Evolutionary conservation across 2,888 invertebrate species (phyloP).

Genomic region (Nymphalis urticae): DNA sequence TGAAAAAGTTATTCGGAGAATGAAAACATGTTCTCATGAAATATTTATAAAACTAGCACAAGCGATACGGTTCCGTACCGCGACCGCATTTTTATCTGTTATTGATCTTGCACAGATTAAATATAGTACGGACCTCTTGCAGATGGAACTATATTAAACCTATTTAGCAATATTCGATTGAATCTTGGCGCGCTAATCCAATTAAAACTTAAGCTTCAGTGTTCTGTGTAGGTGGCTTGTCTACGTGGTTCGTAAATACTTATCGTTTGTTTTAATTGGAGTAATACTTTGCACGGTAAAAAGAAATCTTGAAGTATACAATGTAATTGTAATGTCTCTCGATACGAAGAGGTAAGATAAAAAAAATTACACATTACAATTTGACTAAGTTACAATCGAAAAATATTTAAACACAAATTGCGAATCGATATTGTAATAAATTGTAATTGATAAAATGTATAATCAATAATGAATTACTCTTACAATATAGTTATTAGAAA

Average conservation of each 20-base stretch:
- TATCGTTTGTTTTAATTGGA: too few relatives aligned
- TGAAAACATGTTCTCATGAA: conserved; percentile 19
- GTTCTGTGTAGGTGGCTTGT: background rate
- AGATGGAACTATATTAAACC: background rate
- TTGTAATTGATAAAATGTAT: too few relatives aligned
- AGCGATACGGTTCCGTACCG: background rate
- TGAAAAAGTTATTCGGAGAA: conserved; percentile 11
- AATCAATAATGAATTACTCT: too few relatives aligned
- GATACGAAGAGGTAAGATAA: too few relatives aligned
- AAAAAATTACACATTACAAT: too few relatives aligned
- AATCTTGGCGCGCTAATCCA: conserved; percentile 4
- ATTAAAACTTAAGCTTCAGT: background rate
- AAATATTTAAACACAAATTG: too few relatives aligned
- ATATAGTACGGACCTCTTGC: background rate
- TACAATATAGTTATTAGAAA: too few relatives aligned
- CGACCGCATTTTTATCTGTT: conserved; percentile 1
- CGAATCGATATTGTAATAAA: too few relatives aligned
- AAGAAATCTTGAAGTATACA: too few relatives aligned
- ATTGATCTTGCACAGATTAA: conserved; percentile 2
- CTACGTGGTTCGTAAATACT: background rate
- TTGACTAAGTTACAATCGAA: too few relatives aligned
- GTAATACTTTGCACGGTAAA: too few relatives aligned
- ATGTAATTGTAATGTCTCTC: too few relatives aligned
- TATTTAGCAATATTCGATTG: conserved; percentile 1
- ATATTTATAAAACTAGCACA: conserved; percentile 14